Base-by-base conservation (phyloP, 2,888 invertebrate genomes). In the Rhorus exstirpatorius region DNA sequence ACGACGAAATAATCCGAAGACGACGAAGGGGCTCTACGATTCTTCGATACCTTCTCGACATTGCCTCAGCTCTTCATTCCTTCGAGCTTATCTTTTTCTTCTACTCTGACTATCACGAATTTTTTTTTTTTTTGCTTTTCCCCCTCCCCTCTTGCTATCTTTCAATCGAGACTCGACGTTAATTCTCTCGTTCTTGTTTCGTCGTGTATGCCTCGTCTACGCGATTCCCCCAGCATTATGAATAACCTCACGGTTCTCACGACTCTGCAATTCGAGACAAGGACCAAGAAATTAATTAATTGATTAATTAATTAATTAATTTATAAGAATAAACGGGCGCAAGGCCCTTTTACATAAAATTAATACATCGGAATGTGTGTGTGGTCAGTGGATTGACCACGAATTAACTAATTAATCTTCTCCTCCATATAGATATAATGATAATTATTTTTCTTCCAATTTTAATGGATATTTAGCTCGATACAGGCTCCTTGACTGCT, bases 41-140 rank as follows among this genome's bases (percentile, higher is more conserved):
- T 65, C 38, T 71, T 3, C 55, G 55, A 49, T 55, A 55, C 21
- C 49, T 79, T 38, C 24, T 71, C 78, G 78, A 65, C 78, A 79
- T 82, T 12, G 26, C 51, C 53, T 19, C 0, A 0, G 21, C 1
- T 10, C 17, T 44, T 72, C 55, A 8, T 17, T 61, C 38, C 44
- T 26, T 17, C 10, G 46, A 49, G 38, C 49, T 21, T 38, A 38
- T 7, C 10, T 71, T 46, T 60, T 51, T 10, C n/a, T 60, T 1
- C 12, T 26, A 35, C 12, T 46, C 24, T 14, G 49, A 17, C 12
- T 31, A 24, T 21, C 2, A 3, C 19, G 14, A 6, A 3, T 49
- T 49, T 49, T 26, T 12, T 8, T 7, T 6, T 60, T 3, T 41
- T 46, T 68, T 26, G 3, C 24, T 35, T 4, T 71, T 10, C 14